Evolutionary conservation across 2,888 invertebrate species (phyloP).

Genomic region (Selenia dentaria): DNA sequence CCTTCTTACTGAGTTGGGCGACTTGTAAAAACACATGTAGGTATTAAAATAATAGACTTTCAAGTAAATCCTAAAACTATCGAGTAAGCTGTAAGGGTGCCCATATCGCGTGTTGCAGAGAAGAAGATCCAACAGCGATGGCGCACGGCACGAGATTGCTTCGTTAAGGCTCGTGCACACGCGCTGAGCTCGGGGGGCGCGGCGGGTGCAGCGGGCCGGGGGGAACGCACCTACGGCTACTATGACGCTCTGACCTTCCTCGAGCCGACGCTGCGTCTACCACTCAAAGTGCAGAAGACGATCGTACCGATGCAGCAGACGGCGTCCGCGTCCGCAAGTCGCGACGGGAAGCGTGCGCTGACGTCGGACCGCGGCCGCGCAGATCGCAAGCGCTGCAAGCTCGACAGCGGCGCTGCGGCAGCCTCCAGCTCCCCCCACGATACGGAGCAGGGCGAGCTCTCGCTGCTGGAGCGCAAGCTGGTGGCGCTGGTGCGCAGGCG

Average conservation of each 20-base stretch:
- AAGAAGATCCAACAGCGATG: slow-evolving; percentile 21
- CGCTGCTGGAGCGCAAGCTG: neutral
- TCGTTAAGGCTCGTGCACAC: slow-evolving; percentile 17
- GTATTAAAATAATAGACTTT: too few relatives aligned
- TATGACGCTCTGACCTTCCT: slow-evolving; percentile 15
- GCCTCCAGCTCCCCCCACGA: too few relatives aligned
- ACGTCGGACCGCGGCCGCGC: too few relatives aligned
- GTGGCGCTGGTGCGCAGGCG: neutral
- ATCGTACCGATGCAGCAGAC: slow-evolving; percentile 1
- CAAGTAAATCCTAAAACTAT: too few relatives aligned
- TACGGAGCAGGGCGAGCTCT: neutral
- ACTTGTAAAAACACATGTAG: too few relatives aligned
- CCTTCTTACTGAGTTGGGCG: too few relatives aligned
- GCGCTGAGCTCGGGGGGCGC: neutral
- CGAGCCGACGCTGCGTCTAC: slow-evolving; percentile 15
- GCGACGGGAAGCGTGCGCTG: too few relatives aligned
- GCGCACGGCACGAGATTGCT: slow-evolving; percentile 24
- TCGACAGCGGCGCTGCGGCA: neutral
- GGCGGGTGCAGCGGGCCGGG: neutral
- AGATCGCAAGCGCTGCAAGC: neutral
- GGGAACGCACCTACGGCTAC: slow-evolving; percentile 10
- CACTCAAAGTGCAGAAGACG: neutral
- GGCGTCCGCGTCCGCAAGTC: too few relatives aligned
- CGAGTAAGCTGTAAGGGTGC: neutral
- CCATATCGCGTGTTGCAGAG: slow-evolving; percentile 5